Percentiles rank a stretch among this genome's conserved stretches.
phyloP scores from a whole-genome alignment of 2,797 vertebrate species.

The Argentina silus region DNA sequence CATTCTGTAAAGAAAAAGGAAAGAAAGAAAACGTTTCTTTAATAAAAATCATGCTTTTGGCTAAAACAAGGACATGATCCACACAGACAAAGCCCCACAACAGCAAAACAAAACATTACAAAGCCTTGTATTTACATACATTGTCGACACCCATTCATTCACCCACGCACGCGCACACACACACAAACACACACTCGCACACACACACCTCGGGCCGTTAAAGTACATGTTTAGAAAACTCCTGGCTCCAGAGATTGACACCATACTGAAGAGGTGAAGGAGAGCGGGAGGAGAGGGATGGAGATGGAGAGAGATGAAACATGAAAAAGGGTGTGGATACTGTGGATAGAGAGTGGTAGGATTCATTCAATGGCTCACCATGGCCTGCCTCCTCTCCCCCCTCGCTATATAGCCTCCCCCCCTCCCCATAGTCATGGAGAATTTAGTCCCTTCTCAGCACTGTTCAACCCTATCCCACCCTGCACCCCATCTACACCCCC shows the following conservation, averaged over 20 bases:
- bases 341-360: neutral
- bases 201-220: constrained; percentile 29
- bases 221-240: constrained; percentile 54
- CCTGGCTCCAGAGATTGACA: neutral
- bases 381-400: too few species aligned
- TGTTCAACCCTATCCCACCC: too few species aligned
- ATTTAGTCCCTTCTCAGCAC: constrained; percentile 19
- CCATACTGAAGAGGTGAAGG: neutral
- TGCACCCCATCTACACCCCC: neutral
- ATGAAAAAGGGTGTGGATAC: neutral
- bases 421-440: constrained; percentile 26
- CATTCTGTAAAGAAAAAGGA: constrained; percentile 72
- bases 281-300: neutral
- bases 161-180: constrained; percentile 21
- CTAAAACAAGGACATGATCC: constrained; percentile 70
- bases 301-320: neutral
- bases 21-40: constrained; percentile 51
- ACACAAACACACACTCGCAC: constrained; percentile 17
- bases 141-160: constrained; percentile 44
- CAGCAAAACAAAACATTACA: constrained; percentile 73
- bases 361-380: constrained; percentile 7
- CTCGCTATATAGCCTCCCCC: neutral
- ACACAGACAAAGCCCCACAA: constrained; percentile 69
- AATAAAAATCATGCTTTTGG: constrained; percentile 73
- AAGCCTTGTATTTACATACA: constrained; percentile 76